Conservation (phyloP, 2,113 vertebrate genomes). For the Rana temporaria region DNA sequence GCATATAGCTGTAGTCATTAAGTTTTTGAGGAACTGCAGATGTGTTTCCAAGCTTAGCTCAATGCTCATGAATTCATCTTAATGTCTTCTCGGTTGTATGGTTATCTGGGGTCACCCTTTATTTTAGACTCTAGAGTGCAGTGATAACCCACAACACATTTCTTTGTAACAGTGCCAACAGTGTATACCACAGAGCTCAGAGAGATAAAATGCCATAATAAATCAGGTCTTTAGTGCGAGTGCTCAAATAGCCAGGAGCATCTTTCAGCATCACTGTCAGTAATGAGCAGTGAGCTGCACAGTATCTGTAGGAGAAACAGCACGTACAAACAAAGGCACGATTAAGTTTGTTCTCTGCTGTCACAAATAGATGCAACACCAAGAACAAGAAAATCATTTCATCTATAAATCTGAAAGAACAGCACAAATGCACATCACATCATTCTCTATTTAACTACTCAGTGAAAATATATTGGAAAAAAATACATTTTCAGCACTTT, state of each 20-base stretch:
- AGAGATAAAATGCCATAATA: constrained; percentile 35
- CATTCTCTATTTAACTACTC: neutral
- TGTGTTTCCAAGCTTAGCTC: neutral
- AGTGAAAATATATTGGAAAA: no score
- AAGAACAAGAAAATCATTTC: constrained; percentile 1
- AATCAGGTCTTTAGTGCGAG: constrained; percentile 45
- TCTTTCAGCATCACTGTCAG: constrained; percentile 45
- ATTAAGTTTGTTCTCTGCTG: constrained; percentile 17
- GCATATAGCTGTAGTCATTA: neutral
- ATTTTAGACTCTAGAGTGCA: constrained; percentile 33
- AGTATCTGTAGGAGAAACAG: constrained; percentile 39
- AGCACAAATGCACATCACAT: neutral
- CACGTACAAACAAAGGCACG: constrained; percentile 34
- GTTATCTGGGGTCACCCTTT: constrained; percentile 5
- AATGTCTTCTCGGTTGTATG: constrained; percentile 30
- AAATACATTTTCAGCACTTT: no score
- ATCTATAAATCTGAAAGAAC: neutral
- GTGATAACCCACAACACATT: constrained; percentile 41
- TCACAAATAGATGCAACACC: constrained; percentile 4
- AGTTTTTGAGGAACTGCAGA: neutral
- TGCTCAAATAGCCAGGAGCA: constrained; percentile 46
- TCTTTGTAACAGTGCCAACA: constrained; percentile 33
- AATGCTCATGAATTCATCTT: constrained; percentile 19
- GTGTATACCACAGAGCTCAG: constrained; percentile 33
- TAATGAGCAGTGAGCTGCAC: constrained; percentile 32